These are phyloP conservation scores for Parasteatoda tepidariorum DNA, from an alignment of 1,140 invertebrate genomes.

Conservation along the genomic window DNA sequence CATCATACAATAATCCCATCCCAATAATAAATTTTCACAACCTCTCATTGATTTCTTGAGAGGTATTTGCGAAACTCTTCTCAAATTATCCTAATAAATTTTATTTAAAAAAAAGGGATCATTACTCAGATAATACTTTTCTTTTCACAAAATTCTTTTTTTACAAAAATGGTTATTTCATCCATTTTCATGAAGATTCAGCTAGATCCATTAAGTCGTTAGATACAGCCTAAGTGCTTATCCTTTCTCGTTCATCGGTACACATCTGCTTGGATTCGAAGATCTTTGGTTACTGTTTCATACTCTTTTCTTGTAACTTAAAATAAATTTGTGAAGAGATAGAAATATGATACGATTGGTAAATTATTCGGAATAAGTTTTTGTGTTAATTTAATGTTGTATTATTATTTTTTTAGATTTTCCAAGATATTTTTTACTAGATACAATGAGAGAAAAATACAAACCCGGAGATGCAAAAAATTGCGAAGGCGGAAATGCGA, in stretches of 20 bases:
- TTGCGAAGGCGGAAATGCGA: no score
- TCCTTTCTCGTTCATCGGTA: neutral
- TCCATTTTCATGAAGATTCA: constrained; percentile 9
- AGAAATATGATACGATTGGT: no score
- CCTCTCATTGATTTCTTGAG: neutral
- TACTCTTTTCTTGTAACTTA: no score
- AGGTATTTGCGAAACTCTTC: neutral
- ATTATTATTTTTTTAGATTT: no score
- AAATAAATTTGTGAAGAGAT: no score
- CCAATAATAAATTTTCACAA: no score
- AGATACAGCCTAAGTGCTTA: constrained; percentile 6
- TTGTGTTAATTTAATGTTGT: no score
- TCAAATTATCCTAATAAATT: constrained; percentile 9
- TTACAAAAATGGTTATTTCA: neutral
- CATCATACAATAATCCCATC: no score
- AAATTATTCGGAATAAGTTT: no score
- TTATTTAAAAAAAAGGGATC: constrained; percentile 1
- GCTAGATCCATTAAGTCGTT: constrained; percentile 13
- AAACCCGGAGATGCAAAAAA: no score
- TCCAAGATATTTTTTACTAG: no score
- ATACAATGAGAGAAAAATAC: no score
- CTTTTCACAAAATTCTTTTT: neutral
- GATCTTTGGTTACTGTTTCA: constrained; percentile 5
- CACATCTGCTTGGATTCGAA: neutral
- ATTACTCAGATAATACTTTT: neutral